phyloP scores from a whole-genome alignment of 2,113 vertebrate species.

The Hippolais icterina region DNA sequence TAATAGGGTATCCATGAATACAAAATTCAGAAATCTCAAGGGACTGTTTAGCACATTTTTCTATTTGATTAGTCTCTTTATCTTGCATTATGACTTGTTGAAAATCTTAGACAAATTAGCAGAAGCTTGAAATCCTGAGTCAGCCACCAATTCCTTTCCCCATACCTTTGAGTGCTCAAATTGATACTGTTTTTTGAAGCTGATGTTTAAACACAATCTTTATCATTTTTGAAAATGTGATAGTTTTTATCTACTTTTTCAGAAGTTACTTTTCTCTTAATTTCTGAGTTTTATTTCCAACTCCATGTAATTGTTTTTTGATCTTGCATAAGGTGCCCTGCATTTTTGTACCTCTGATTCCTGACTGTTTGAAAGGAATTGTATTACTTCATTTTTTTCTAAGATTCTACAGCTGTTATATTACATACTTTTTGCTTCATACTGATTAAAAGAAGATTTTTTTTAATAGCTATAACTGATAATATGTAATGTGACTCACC shows the following conservation, averaged over 20 bases:
- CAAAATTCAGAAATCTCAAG: not conserved
- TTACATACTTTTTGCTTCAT: not conserved
- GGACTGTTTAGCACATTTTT: not conserved
- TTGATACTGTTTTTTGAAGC: not conserved
- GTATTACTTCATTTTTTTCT: not conserved
- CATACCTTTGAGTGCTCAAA: not conserved
- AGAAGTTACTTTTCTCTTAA: not conserved
- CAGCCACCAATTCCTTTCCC: not conserved
- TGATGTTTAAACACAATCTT: not conserved
- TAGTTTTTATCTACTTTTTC: not conserved
- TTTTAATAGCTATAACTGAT: rapidly evolving
- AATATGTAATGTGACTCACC: not conserved
- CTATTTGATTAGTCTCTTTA: not conserved
- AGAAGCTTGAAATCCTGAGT: not conserved
- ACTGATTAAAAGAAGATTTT: not conserved
- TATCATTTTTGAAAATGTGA: not conserved
- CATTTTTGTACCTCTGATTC: not conserved
- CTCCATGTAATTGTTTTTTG: not conserved
- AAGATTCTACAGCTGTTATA: not conserved
- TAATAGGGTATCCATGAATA: not conserved
- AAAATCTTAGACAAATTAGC: not conserved
- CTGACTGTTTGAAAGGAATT: not conserved
- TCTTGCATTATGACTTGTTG: not conserved
- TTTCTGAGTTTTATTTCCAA: not conserved
- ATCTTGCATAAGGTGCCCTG: not conserved